phyloP scores from a whole-genome alignment of 2,797 vertebrate genomes.

The Strix occidentalis region DNA sequence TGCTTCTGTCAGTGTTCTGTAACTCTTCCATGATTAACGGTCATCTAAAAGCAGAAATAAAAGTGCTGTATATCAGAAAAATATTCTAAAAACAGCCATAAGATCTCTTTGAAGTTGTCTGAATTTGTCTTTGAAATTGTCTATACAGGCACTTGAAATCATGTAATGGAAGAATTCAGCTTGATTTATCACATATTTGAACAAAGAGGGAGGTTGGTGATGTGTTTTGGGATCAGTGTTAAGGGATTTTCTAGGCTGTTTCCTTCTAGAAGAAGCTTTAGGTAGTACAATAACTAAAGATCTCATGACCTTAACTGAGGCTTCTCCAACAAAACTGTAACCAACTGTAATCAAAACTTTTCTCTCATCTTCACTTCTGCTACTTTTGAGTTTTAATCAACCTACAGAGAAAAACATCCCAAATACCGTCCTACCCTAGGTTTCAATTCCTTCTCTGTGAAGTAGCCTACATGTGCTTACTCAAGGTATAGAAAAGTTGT shows the following conservation, averaged over 20 bases:
- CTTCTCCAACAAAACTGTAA: not conserved
- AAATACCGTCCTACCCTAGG: not conserved
- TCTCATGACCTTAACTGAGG: not conserved
- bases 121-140: not conserved
- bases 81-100: not conserved
- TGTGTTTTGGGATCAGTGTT: not conserved
- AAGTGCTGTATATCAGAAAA: not conserved
- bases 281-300: not conserved
- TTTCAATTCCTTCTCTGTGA: slow-evolving; percentile 37
- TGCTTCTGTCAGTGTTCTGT: not conserved
- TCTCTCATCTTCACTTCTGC: not conserved
- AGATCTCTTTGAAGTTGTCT: not conserved
- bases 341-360: not conserved
- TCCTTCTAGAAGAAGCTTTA: not conserved
- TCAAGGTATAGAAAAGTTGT: not conserved
- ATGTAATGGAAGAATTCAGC: not conserved
- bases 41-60: not conserved
- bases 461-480: not conserved
- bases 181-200: not conserved
- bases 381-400: slow-evolving; percentile 18
- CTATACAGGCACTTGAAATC: not conserved
- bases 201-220: not conserved
- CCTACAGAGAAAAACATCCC: not conserved
- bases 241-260: not conserved
- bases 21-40: not conserved